Evolutionary conservation across 2,888 invertebrate species (phyloP), one percentile per base, ranked within the genome.

Genomic region (Glaucopsyche alexis): DNA sequence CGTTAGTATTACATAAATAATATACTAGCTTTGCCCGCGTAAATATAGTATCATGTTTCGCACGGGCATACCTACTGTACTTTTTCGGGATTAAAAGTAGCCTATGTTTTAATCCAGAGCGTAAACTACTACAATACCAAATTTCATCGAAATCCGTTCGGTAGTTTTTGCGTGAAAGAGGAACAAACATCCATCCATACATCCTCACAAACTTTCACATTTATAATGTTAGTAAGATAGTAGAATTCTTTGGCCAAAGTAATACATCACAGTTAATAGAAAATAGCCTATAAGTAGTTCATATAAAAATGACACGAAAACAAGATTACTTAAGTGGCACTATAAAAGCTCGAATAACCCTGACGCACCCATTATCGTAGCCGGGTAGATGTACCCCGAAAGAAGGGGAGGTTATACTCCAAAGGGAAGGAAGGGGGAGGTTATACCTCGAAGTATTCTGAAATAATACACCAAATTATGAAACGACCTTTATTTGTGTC

Each of bases 231-330:
- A n/a, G n/a, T n/a, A n/a, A n/a, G n/a, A n/a, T n/a, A n/a, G n/a
- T n/a, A n/a, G n/a, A n/a, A n/a, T n/a, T n/a, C n/a, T n/a, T 11
- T 7, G 13, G 29, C 60, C 13, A 29, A 60, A 60, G 1, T 60
- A 60, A 60, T 29, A 60, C 0, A 60, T 60, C 1, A 47, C 7
- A 11, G 1, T 29, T 60, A 60, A 29, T 29, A 60, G 13, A 60
- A 29, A 13, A 60, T 29, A 60, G 1, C 29, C 1, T 9, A 29
- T 38, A 1, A 60, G 29, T 38, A 38, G 60, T 60, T 60, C 29
- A 7, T 77, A 78, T 76, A 77, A 75, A 77, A 79, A 72, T 79
- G 78, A 79, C 64, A 71, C 13, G 67, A 67, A 67, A 67, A 67
- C 67, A 67, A 67, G 67, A 67, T 67, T 19, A 16, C 67, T 45